A percentile compares a stretch with the other conserved stretches of the same genome.
phyloP scores from a whole-genome alignment of 1,140 invertebrate genomes.

The Drosophila melanica region DNA sequence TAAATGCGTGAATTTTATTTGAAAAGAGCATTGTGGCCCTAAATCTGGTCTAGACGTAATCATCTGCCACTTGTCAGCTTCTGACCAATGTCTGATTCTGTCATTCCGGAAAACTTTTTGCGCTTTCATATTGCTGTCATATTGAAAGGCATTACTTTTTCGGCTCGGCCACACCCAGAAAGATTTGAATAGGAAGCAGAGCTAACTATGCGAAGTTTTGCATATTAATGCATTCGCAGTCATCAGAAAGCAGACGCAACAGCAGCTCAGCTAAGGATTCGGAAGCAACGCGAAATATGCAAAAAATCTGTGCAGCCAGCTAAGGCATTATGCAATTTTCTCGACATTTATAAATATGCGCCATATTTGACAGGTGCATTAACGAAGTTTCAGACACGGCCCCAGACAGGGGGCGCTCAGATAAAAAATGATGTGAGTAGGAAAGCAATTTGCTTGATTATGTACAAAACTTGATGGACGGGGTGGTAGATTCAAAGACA shows the following conservation, averaged over 20 bases:
- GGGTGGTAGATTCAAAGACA: background rate
- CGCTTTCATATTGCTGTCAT: slow-evolving; percentile 63
- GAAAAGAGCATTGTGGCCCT: slow-evolving; percentile 21
- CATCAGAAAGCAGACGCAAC: slow-evolving; percentile 57
- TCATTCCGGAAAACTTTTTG: slow-evolving; percentile 13
- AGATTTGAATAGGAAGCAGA: background rate
- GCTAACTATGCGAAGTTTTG: slow-evolving; percentile 57
- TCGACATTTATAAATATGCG: slow-evolving; percentile 60
- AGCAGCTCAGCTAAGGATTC: slow-evolving; percentile 4
- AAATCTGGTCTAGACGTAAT: slow-evolving; percentile 10
- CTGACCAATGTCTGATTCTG: background rate
- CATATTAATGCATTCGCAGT: slow-evolving; percentile 67
- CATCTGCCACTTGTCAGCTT: slow-evolving; percentile 18
- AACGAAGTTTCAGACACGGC: slow-evolving; percentile 68
- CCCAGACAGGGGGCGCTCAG: slow-evolving; percentile 27
- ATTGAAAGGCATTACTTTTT: slow-evolving; percentile 52
- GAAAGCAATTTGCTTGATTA: slow-evolving; percentile 82
- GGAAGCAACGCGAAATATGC: slow-evolving; percentile 43
- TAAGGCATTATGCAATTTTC: slow-evolving; percentile 74
- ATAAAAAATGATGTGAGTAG: slow-evolving; percentile 81
- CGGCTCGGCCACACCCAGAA: slow-evolving; percentile 14
- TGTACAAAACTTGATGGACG: slow-evolving; percentile 62
- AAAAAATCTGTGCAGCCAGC: slow-evolving; percentile 49
- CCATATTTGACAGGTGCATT: slow-evolving; percentile 80
- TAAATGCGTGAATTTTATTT: slow-evolving; percentile 10